A percentile compares a stretch with the other conserved stretches of the same genome.
These are phyloP conservation scores for Drosophila sulfurigaster DNA, from an alignment of 1,140 invertebrate genomes.

Conservation along the genomic window DNA sequence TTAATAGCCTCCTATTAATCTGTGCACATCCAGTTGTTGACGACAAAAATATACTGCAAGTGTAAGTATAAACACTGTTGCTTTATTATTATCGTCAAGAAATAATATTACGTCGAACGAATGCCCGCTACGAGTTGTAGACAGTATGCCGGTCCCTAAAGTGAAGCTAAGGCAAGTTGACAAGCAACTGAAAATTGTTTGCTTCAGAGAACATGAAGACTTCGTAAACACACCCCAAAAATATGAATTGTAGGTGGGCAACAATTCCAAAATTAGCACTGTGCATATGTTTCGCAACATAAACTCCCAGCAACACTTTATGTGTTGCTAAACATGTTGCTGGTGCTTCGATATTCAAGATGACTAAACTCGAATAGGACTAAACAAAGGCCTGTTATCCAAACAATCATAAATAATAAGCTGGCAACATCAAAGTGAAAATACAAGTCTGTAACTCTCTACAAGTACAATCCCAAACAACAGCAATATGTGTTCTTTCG, in stretches of 20 bases:
- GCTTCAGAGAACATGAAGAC: slow-evolving; percentile 27
- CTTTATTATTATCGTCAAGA: slow-evolving; percentile 50
- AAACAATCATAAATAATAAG: slow-evolving; percentile 65
- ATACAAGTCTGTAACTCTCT: slow-evolving; percentile 6
- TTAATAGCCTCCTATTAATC: slow-evolving; percentile 33
- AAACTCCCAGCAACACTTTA: slow-evolving; percentile 37
- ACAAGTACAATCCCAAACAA: background rate
- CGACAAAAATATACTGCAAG: slow-evolving; percentile 70
- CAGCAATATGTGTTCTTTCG: no score
- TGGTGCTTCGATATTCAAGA: background rate
- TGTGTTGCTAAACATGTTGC: slow-evolving; percentile 26
- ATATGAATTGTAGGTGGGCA: slow-evolving; percentile 18
- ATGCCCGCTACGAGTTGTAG: slow-evolving; percentile 13
- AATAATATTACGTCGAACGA: slow-evolving; percentile 6
- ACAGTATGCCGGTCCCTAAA: slow-evolving; percentile 20
- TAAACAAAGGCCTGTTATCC: slow-evolving; percentile 30
- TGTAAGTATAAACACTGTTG: slow-evolving; percentile 65
- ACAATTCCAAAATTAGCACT: slow-evolving; percentile 68
- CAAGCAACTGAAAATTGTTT: slow-evolving; percentile 64
- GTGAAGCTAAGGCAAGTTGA: slow-evolving; percentile 68
- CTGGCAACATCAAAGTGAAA: slow-evolving; percentile 32
- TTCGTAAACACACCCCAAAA: slow-evolving; percentile 63
- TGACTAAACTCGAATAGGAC: background rate
- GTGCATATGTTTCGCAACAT: slow-evolving; percentile 54
- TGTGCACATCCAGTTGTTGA: slow-evolving; percentile 64